Conservation (phyloP, 2,113 vertebrate genomes). For the Podarcis cretensis region DNA sequence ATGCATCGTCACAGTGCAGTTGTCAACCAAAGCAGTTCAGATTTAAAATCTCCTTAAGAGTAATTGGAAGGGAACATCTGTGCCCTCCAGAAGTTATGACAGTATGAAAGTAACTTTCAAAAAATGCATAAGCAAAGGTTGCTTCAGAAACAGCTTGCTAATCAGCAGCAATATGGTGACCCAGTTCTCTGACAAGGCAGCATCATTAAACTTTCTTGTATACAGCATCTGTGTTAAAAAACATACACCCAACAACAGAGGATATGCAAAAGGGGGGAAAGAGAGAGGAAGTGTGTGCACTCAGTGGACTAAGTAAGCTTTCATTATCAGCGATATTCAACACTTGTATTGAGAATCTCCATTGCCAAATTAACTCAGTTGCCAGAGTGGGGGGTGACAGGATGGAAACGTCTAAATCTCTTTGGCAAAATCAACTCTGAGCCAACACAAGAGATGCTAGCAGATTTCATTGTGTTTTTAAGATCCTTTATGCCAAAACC, state of each 20-base stretch:
- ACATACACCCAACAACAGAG: background rate
- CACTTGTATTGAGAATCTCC: background rate
- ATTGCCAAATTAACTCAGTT: background rate
- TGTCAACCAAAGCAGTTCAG: slow-evolving; percentile 44
- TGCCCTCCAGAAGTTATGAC: slow-evolving; percentile 43
- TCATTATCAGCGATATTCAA: background rate
- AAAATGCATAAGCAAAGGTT: slow-evolving; percentile 25
- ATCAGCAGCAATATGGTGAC: slow-evolving; percentile 50
- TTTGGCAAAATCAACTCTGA: background rate
- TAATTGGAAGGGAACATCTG: slow-evolving; percentile 59
- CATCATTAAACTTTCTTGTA: slow-evolving; percentile 46
- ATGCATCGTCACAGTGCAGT: background rate
- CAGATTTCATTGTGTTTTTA: background rate
- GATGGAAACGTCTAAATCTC: background rate
- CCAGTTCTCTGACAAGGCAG: slow-evolving; percentile 40
- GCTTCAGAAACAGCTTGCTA: slow-evolving; percentile 45
- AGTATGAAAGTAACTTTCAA: slow-evolving; percentile 51
- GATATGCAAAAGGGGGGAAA: background rate
- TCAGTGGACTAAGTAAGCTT: background rate
- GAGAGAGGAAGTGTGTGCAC: background rate
- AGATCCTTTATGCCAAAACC: background rate
- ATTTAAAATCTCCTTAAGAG: slow-evolving; percentile 45
- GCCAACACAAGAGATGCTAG: background rate
- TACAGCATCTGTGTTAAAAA: background rate
- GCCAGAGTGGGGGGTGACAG: background rate